Evolutionary conservation across 2,888 invertebrate species (phyloP).

Genomic region (Cephalotes varians): DNA sequence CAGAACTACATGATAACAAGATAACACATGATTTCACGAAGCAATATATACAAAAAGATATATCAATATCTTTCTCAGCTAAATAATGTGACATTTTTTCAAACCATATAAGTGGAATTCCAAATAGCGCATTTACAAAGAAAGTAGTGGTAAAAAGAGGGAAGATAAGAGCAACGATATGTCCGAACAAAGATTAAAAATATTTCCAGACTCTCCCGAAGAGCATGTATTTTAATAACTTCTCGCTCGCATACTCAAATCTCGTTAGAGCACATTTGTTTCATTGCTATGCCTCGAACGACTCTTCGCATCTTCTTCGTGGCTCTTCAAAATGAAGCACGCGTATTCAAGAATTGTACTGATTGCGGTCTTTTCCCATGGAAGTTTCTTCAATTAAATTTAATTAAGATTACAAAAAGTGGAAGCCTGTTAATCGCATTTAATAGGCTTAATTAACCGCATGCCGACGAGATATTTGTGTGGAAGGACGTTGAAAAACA

Average conservation of each 20-base stretch:
- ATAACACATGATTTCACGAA: conserved; percentile 10
- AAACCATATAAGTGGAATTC: conserved; percentile 54
- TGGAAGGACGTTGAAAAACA: conserved; percentile 17
- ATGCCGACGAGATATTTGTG: conserved; percentile 53
- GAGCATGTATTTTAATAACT: conserved; percentile 58
- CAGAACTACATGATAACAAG: background rate
- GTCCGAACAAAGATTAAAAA: background rate
- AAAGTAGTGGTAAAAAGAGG: conserved; percentile 5
- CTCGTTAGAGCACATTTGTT: conserved; percentile 9
- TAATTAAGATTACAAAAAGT: conserved; percentile 62
- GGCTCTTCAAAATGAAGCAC: background rate
- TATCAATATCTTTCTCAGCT: conserved; percentile 44
- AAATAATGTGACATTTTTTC: background rate
- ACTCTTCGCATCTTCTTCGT: conserved; percentile 7
- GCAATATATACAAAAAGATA: background rate
- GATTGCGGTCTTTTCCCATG: conserved; percentile 55
- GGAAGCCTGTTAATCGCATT: conserved; percentile 32
- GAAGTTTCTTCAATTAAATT: conserved; percentile 67
- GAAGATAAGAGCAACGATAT: background rate
- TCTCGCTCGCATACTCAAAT: conserved; percentile 36
- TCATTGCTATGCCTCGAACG: conserved; percentile 11
- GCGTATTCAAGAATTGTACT: conserved; percentile 34
- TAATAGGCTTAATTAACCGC: conserved; percentile 49
- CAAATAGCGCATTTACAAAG: conserved; percentile 5
- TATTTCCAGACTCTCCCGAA: conserved; percentile 40